These are phyloP conservation scores for Acanthisitta chloris DNA, from an alignment of 2,113 vertebrate genomes.

Conservation along the genomic window DNA sequence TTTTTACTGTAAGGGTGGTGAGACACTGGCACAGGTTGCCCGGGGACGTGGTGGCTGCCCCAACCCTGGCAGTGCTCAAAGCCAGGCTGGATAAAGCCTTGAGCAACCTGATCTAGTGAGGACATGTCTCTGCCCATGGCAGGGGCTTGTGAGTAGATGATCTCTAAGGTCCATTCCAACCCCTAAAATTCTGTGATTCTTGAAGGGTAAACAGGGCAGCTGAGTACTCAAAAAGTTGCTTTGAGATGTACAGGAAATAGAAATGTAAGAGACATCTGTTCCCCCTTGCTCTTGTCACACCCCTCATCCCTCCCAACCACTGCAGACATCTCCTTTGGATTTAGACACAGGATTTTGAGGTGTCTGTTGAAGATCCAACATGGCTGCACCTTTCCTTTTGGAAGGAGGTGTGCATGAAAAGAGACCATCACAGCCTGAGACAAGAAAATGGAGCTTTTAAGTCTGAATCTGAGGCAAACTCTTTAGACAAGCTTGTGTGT, in stretches of 20 bases:
- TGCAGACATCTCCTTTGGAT: not conserved
- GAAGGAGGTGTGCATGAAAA: not conserved
- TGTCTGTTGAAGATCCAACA: not conserved
- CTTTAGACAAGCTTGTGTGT: not conserved
- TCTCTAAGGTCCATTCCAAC: too few relatives aligned
- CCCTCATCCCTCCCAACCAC: not conserved
- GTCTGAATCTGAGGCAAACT: not conserved
- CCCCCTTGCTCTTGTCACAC: not conserved
- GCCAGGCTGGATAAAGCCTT: too few relatives aligned
- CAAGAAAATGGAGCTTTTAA: not conserved
- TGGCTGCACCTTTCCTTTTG: not conserved
- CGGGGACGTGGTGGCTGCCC: too few relatives aligned
- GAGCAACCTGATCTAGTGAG: too few relatives aligned
- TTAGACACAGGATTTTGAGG: not conserved
- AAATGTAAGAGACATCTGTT: not conserved
- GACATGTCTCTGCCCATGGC: too few relatives aligned
- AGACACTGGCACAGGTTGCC: too few relatives aligned
- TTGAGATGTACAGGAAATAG: not conserved
- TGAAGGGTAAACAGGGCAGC: not conserved
- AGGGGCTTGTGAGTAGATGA: too few relatives aligned
- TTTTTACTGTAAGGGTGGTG: too few relatives aligned
- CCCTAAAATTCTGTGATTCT: too few relatives aligned
- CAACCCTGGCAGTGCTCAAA: too few relatives aligned
- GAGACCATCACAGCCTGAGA: not conserved
- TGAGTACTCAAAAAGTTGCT: not conserved